These are phyloP conservation scores for Holacanthella duospinosa DNA, from an alignment of 2,888 invertebrate species.

Conservation along the genomic window DNA sequence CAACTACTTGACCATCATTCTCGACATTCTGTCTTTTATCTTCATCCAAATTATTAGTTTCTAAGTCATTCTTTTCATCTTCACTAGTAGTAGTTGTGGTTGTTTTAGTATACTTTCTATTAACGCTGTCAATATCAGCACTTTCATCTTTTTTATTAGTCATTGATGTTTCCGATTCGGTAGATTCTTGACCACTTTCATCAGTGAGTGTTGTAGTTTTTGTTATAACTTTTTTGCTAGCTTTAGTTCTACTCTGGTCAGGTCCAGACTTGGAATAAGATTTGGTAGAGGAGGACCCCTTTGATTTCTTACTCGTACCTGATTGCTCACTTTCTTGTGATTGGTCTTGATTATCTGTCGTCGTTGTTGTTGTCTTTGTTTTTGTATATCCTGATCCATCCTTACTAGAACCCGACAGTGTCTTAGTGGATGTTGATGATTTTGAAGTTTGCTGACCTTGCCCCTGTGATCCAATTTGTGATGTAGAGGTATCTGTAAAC, in stretches of 20 bases:
- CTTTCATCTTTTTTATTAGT: background rate
- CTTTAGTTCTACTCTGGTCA: background rate
- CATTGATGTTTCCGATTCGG: background rate
- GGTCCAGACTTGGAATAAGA: background rate
- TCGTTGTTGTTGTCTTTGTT: background rate
- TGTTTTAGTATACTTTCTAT: background rate
- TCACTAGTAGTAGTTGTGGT: background rate
- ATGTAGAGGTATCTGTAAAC: no score
- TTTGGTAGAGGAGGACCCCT: background rate
- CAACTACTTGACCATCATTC: no score
- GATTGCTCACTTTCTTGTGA: background rate
- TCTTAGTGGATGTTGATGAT: background rate
- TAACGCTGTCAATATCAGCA: background rate
- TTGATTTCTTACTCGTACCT: background rate
- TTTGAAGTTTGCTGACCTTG: background rate
- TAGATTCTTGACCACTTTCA: background rate
- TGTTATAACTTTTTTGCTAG: background rate
- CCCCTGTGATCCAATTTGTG: background rate
- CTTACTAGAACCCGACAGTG: background rate
- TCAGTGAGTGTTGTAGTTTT: background rate
- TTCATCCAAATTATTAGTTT: no score
- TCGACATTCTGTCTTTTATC: no score
- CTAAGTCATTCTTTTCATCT: no score
- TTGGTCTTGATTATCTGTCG: background rate
- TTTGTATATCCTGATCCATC: background rate